Conservation (phyloP, 2,113 vertebrate genomes). For the Circaetus cinerascens region DNA sequence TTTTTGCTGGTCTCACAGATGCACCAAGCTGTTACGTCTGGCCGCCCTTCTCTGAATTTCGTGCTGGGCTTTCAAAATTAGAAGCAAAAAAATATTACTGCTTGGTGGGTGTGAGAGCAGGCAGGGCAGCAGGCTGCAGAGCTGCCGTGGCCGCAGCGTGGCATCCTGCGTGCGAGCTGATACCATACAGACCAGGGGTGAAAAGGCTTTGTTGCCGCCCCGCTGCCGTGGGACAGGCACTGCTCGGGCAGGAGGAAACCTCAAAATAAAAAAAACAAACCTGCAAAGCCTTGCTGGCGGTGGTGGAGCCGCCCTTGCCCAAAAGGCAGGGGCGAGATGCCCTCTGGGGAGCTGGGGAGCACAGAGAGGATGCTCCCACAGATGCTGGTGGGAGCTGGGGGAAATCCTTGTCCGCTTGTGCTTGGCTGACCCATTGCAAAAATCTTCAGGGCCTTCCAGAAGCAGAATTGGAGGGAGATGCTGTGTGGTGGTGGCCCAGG, state of each 20-base stretch:
- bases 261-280: not conserved
- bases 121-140: not conserved
- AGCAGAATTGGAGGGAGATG: not conserved
- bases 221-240: rapidly evolving
- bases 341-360: not conserved
- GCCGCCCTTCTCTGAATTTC: not conserved
- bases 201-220: not conserved
- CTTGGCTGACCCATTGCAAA: not conserved
- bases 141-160: rapidly evolving
- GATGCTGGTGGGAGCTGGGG: not conserved
- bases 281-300: not conserved
- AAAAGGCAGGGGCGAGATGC: not conserved
- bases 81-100: not conserved
- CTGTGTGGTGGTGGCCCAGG: not conserved
- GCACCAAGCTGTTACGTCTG: not conserved
- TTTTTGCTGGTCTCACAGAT: not conserved
- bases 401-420: not conserved
- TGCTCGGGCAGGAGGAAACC: not conserved
- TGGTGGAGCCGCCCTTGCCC: not conserved
- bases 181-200: rapidly evolving
- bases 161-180: not conserved
- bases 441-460: not conserved
- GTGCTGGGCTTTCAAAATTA: not conserved
- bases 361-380: not conserved
- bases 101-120: not conserved